Base-by-base conservation (phyloP, 2,797 vertebrate genomes). In the Hippocampus kuda region DNA sequence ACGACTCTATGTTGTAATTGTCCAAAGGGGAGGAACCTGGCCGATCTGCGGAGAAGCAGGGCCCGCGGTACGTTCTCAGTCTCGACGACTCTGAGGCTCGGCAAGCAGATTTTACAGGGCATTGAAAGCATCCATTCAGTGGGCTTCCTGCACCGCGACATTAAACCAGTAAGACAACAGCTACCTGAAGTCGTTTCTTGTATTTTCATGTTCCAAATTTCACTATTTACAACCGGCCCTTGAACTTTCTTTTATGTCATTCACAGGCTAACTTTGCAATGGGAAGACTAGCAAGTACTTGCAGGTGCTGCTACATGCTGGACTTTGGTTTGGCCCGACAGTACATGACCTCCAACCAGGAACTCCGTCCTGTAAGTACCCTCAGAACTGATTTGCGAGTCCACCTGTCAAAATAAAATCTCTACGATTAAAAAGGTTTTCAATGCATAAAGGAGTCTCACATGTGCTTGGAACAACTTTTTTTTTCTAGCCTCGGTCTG, bases 41-140 rank as follows among this genome's bases (percentile, higher is more conserved):
- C 97, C 44, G 97, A 99, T 81, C 86, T 99, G 72, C 94, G 97
- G 60, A 92, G 97, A 69, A 98, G 94, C 59, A 95, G 96, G 77
- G 87, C 87, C 69, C 91, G 94, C 1, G 94, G 94, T 26, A 98
- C 93, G 0, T 99, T 99, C 79, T 95, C 93, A 4, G 81, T 93
- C 76, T 96, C 96, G 75, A 99, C 96, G 66, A 98, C 95, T 64
- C 87, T 99, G 76, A 89, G 95, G 46, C 93, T 99, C 24, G 95
- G 97, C 54, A 92, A 89, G 71, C 97, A 99, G 90, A 99, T 99
- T 77, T 86, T 99, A 85, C 95, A 97, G 76, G 93, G 95, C 75
- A 96, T 99, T 63, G 97, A 99, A 83, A 99, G 95, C 88, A 99
- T 99, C 86, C 97, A 99, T 87, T 97, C 95, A 62, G 95, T 99